phyloP scores from a whole-genome alignment of 2,797 vertebrate species.

The Alectoris magna region DNA sequence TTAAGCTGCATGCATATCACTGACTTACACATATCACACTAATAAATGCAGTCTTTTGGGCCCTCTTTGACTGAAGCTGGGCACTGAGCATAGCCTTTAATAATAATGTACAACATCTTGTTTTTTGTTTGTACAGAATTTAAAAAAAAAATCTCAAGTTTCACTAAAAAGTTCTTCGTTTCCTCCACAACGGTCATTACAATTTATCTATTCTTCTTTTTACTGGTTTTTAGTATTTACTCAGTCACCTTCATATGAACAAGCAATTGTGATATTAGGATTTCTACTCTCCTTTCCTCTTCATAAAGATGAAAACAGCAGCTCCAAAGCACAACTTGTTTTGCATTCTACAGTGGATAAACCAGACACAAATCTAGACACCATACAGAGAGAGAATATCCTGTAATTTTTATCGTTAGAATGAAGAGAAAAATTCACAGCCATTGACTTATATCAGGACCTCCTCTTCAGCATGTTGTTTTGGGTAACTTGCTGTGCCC shows the following conservation, averaged over 20 bases:
- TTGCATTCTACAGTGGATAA: fast-evolving
- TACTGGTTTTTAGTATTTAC: background rate
- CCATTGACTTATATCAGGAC: no score
- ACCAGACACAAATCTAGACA: background rate
- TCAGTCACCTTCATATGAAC: background rate
- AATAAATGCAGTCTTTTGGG: background rate
- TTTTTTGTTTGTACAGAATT: background rate
- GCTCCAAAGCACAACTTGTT: background rate
- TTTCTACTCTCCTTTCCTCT: background rate
- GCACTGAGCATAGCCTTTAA: background rate
- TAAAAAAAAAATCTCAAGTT: background rate
- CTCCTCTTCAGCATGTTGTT: background rate
- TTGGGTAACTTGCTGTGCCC: background rate
- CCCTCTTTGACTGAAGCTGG: background rate
- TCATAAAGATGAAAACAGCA: background rate
- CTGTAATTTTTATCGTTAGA: background rate
- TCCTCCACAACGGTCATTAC: background rate
- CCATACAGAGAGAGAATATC: background rate
- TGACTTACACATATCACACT: background rate
- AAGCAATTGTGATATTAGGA: background rate
- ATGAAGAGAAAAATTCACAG: background rate
- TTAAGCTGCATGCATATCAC: background rate
- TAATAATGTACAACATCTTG: fast-evolving
- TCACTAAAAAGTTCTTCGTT: background rate
- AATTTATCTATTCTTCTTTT: background rate